These are phyloP conservation scores for Drosophila tani DNA, from an alignment of 1,140 invertebrate genomes.

Conservation along the genomic window DNA sequence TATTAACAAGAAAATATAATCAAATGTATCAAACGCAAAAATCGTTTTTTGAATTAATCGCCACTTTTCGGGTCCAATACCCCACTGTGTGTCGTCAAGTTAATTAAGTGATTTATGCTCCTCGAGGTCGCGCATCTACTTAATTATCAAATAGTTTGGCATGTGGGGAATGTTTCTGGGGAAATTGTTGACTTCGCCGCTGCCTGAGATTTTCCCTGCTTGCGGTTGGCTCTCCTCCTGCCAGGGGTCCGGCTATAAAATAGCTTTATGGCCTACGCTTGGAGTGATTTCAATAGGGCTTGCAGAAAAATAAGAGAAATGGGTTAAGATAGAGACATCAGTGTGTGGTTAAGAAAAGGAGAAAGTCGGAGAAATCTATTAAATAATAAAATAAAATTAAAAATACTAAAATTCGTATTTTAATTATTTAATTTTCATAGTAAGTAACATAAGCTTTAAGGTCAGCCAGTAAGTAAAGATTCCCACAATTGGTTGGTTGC, in stretches of 20 bases:
- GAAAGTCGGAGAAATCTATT: too few relatives aligned
- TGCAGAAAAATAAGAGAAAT: conserved; percentile 8
- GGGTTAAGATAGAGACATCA: neutral
- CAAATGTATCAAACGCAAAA: too few relatives aligned
- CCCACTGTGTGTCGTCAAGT: conserved; percentile 83
- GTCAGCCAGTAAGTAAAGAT: conserved; percentile 3
- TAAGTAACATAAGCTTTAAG: conserved; percentile 16
- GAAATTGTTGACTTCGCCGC: conserved; percentile 57
- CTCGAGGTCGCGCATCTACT: conserved; percentile 80
- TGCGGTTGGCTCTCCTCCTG: conserved; percentile 17
- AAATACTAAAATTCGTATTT: neutral
- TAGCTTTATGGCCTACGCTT: conserved; percentile 74
- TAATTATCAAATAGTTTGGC: conserved; percentile 84
- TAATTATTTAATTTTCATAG: neutral
- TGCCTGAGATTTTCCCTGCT: conserved; percentile 41
- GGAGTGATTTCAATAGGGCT: conserved; percentile 60
- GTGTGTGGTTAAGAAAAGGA: neutral
- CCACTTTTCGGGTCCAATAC: too few relatives aligned
- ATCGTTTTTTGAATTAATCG: too few relatives aligned
- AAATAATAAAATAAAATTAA: neutral
- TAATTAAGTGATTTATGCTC: conserved; percentile 83
- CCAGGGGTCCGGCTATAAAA: conserved; percentile 57
- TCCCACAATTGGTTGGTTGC: conserved; percentile 21
- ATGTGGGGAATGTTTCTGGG: conserved; percentile 74
- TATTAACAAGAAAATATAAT: too few relatives aligned